Percentiles rank a stretch among this genome's conserved stretches.
These are phyloP conservation scores for Podargus strigoides DNA, from an alignment of 2,797 vertebrate genomes.

Conservation along the genomic window DNA sequence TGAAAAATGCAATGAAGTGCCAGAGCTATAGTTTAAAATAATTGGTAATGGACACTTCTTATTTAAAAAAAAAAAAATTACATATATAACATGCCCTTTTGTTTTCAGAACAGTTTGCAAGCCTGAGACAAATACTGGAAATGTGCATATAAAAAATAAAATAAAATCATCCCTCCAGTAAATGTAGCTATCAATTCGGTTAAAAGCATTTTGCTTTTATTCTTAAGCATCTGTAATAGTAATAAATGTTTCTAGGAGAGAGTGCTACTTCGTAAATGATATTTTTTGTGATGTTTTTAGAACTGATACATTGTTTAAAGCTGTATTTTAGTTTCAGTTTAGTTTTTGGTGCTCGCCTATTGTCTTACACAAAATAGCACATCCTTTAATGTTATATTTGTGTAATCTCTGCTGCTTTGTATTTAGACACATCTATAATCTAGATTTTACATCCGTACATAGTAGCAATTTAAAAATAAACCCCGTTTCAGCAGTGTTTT, in stretches of 20 bases:
- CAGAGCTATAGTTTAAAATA: slow-evolving; percentile 74
- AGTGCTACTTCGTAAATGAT: background rate
- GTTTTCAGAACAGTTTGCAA: background rate
- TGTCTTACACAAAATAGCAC: slow-evolving; percentile 30
- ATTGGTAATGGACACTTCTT: slow-evolving; percentile 51
- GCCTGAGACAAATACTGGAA: background rate
- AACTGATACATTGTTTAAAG: slow-evolving; percentile 23
- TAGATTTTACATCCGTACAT: background rate
- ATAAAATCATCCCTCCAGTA: background rate
- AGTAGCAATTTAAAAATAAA: slow-evolving; percentile 18
- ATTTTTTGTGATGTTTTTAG: slow-evolving; percentile 26
- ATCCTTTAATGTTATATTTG: slow-evolving; percentile 30
- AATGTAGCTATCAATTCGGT: background rate
- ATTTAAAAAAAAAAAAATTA: background rate
- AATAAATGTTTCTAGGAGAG: slow-evolving; percentile 21
- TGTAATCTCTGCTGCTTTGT: slow-evolving; percentile 29
- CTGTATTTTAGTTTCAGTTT: background rate
- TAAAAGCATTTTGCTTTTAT: slow-evolving; percentile 16
- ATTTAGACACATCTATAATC: background rate
- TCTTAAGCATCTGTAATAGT: slow-evolving; percentile 22
- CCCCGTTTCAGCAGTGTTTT: background rate
- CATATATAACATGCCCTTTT: background rate
- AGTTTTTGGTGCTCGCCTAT: background rate
- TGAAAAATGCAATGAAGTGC: slow-evolving; percentile 82
- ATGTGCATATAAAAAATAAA: background rate